Conservation (phyloP, 2,113 vertebrate species). For the Thymallus thymallus region DNA sequence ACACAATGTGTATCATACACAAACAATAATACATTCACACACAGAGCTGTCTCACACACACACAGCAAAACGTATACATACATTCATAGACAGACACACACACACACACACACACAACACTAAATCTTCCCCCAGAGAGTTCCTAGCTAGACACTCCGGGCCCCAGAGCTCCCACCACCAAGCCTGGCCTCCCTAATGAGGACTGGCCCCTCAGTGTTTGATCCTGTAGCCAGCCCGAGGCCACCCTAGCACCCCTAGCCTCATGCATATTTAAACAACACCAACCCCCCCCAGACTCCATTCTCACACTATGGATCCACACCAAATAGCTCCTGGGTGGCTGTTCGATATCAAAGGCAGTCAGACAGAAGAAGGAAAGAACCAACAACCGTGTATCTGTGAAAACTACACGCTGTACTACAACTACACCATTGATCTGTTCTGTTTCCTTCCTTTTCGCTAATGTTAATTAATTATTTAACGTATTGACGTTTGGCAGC, state of each 20-base stretch:
- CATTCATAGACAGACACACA: conserved; percentile 26
- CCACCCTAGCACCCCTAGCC: conserved; percentile 46
- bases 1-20: neutral
- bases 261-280: conserved; percentile 74
- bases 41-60: neutral
- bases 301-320: conserved; percentile 30
- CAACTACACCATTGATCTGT: conserved; percentile 18
- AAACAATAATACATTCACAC: conserved; percentile 21
- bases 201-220: conserved; percentile 59
- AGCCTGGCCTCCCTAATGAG: conserved; percentile 69
- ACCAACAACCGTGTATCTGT: conserved; percentile 21
- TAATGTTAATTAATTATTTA: conserved; percentile 31
- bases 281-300: conserved; percentile 43
- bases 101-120: neutral
- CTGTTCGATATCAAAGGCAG: conserved; percentile 61
- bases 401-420: conserved; percentile 19
- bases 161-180: conserved; percentile 32
- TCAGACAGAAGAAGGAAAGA: conserved; percentile 23
- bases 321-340: conserved; percentile 49
- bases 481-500: conserved; percentile 13
- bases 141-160: conserved; percentile 52
- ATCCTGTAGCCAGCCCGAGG: conserved; percentile 59
- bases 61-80: conserved; percentile 9
- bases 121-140: conserved; percentile 9
- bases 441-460: conserved; percentile 17